A percentile compares a stretch with the other conserved stretches of the same genome.
Conservation (phyloP, 2,797 vertebrate species). For the Aphelocoma californica region DNA sequence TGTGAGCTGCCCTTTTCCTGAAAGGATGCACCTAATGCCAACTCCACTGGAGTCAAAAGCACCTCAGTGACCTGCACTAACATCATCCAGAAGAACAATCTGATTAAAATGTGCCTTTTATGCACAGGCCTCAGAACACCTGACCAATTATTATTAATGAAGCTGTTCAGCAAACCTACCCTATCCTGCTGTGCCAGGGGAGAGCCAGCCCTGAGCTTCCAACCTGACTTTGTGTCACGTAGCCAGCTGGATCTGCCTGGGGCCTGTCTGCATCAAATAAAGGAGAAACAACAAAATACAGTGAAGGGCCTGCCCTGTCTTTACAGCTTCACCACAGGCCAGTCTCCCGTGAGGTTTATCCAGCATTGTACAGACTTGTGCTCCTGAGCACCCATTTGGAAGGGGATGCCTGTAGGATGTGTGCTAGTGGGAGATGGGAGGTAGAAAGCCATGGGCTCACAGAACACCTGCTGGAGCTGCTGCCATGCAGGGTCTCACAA, state of each 20-base stretch:
- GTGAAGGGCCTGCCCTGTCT: not conserved
- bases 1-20: not conserved
- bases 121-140: not conserved
- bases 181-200: not conserved
- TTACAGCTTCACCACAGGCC: not conserved
- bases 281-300: not conserved
- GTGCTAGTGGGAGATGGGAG: not conserved
- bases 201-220: not conserved
- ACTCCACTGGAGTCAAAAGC: not conserved
- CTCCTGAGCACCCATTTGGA: not conserved
- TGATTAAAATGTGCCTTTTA: not conserved
- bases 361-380: not conserved
- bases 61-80: not conserved
- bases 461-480: not conserved
- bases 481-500: not conserved
- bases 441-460: not conserved
- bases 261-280: not conserved
- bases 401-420: not conserved
- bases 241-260: not conserved
- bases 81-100: not conserved
- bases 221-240: rapidly evolving
- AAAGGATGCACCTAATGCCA: not conserved
- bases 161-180: not conserved
- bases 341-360: not conserved
- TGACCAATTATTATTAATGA: not conserved